A percentile compares a stretch with the other conserved stretches of the same genome.
phyloP scores from a whole-genome alignment of 2,888 invertebrate species.

The Ornithoptera priamus region DNA sequence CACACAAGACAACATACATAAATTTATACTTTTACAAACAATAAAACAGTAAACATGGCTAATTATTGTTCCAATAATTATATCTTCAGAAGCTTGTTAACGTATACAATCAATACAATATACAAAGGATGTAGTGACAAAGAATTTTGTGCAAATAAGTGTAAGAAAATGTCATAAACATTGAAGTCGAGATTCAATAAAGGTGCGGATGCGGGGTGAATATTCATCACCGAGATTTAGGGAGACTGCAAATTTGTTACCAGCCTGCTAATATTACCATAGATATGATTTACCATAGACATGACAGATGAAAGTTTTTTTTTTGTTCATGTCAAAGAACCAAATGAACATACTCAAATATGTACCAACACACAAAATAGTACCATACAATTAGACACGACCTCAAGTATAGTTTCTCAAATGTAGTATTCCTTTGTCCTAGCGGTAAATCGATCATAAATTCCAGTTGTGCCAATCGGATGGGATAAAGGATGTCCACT shows the following conservation, averaged over 20 bases:
- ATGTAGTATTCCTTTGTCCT: background rate
- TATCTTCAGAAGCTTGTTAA: background rate
- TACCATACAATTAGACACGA: background rate
- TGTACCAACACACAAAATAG: too few species aligned
- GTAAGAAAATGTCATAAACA: slow-evolving; percentile 25
- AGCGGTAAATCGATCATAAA: slow-evolving; percentile 1
- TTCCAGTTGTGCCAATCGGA: slow-evolving; percentile 18
- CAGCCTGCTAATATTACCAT: slow-evolving; percentile 66
- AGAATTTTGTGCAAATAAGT: slow-evolving; percentile 39
- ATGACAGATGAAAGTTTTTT: slow-evolving; percentile 5
- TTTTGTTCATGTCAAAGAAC: background rate
- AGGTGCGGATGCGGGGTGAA: slow-evolving; percentile 37
- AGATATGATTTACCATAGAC: slow-evolving; percentile 40
- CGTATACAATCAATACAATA: slow-evolving; percentile 10
- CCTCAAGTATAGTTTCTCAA: background rate
- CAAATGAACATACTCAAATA: too few species aligned
- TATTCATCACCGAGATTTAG: slow-evolving; percentile 54
- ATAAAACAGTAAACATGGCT: background rate
- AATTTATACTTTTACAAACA: background rate
- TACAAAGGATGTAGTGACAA: slow-evolving; percentile 40
- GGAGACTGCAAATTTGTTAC: slow-evolving; percentile 58
- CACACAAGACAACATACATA: background rate
- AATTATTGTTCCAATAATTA: slow-evolving; percentile 13
- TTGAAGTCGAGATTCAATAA: slow-evolving; percentile 39
- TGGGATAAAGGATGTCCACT: slow-evolving; percentile 31